These are phyloP conservation scores for Scomberomorus guttatus DNA, from an alignment of 2,797 vertebrate species.

Conservation along the genomic window DNA sequence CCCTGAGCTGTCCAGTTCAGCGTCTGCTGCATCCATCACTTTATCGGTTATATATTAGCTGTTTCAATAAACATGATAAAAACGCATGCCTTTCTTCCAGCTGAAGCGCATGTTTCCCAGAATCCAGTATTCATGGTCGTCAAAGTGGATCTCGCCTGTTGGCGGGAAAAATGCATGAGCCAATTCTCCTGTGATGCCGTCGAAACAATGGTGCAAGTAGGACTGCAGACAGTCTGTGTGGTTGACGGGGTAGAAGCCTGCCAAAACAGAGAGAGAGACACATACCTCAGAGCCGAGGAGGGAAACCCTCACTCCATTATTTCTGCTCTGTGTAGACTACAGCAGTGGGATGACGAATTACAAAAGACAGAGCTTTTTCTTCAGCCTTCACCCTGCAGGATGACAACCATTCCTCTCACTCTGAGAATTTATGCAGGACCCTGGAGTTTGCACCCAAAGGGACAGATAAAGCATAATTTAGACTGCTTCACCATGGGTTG, in stretches of 20 bases:
- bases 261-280: constrained; percentile 53
- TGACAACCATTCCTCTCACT: constrained; percentile 62
- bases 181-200: constrained; percentile 95
- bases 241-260: constrained; percentile 96
- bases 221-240: constrained; percentile 96
- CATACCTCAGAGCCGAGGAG: constrained; percentile 60
- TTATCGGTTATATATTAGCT: neutral
- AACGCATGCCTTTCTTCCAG: constrained; percentile 93
- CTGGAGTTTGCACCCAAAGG: constrained; percentile 48
- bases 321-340: constrained; percentile 50
- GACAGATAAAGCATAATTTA: constrained; percentile 54
- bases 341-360: constrained; percentile 59
- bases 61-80: constrained; percentile 39
- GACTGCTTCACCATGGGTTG: constrained; percentile 30
- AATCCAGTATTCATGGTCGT: constrained; percentile 97
- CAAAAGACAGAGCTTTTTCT: constrained; percentile 48
- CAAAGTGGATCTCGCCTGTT: constrained; percentile 97
- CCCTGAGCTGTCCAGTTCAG: neutral
- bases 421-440: constrained; percentile 55
- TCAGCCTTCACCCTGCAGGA: constrained; percentile 36
- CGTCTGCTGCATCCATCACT: constrained; percentile 20
- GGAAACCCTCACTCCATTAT: constrained; percentile 61
- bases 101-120: constrained; percentile 97
- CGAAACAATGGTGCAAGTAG: constrained; percentile 95
- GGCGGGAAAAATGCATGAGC: constrained; percentile 97